Evolutionary conservation across 2,888 invertebrate genomes (phyloP), one percentile per base, ranked within the genome.

Genomic region (Thera obeliscata): DNA sequence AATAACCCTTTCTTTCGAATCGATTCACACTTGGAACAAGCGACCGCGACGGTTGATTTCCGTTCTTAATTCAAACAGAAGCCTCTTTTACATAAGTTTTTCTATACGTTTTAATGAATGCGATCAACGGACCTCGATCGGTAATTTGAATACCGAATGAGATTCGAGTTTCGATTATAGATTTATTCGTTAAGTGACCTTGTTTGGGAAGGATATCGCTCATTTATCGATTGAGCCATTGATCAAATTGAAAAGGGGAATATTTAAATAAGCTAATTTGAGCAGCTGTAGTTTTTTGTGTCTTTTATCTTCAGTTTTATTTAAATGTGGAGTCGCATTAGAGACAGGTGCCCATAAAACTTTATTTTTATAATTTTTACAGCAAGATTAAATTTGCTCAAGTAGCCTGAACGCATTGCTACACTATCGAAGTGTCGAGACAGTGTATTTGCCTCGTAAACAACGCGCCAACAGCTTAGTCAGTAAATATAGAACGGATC

Each of bases 161-260:
- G 88, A 87, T 87, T 91, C 87, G 81, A 87, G 89, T 90, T 91
- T 89, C 87, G 91, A 91, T 90, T 89, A 92, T 90, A 90, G 91
- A 90, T 90, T 92, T 83, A 93, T 91, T 92, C 87, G 90, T 88
- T 93, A 93, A 93, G 91, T 93, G 91, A 93, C 92, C 91, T 91
- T 83, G 86, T 91, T 91, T 86, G 80, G 74, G 74, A 89, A 87
- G 86, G 87, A 93, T 92, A 92, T 89, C 81, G 90, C 93, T 91
- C 85, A 90, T 92, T 91, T 86, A 91, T 92, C 84, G 90, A 92
- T 89, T 79, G 76, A 80, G 75, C 78, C 80, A 78, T 86, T 88
- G 83, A 90, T 87, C 86, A 85, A 46, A 76, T 73, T 64, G 41
- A 69, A 65, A 22, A 68, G 71, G 73, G 70, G 69, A 56, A 60